A percentile compares a stretch with the other conserved stretches of the same genome.
These are phyloP conservation scores for Tupiocoris notatus DNA, from an alignment of 2,888 invertebrate genomes.

Conservation along the genomic window DNA sequence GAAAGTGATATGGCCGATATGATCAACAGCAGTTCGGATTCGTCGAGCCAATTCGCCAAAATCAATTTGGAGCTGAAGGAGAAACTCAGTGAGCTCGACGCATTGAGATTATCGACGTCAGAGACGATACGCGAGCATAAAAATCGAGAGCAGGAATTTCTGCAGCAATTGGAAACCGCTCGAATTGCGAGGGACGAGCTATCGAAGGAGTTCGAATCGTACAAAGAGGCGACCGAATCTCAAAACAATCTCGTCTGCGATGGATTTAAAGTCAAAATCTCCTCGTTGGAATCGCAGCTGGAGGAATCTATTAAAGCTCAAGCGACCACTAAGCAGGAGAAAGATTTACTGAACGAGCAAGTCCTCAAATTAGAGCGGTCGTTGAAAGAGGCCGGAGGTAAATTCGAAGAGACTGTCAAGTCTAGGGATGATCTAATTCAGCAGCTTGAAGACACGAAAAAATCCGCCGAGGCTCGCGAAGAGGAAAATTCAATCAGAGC, in stretches of 20 bases:
- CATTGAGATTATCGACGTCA: slow-evolving; percentile 50
- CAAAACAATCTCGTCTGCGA: slow-evolving; percentile 3
- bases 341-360: slow-evolving; percentile 50
- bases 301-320: slow-evolving; percentile 53
- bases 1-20: slow-evolving; percentile 50
- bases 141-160: slow-evolving; percentile 50
- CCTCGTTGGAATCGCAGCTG: slow-evolving; percentile 7
- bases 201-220: slow-evolving; percentile 52
- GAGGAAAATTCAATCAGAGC: slow-evolving; percentile 55
- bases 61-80: slow-evolving; percentile 54
- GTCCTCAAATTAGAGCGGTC: slow-evolving; percentile 6
- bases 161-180: slow-evolving; percentile 42
- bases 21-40: slow-evolving; percentile 50
- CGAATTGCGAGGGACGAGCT: slow-evolving; percentile 19
- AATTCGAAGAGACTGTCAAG: slow-evolving; percentile 1
- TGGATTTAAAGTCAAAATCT: slow-evolving; percentile 13
- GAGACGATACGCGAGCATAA: slow-evolving; percentile 49
- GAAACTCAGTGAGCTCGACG: slow-evolving; percentile 54
- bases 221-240: slow-evolving; percentile 45
- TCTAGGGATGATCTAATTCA: slow-evolving; percentile 49
- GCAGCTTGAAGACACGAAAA: slow-evolving; percentile 52
- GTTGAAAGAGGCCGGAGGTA: slow-evolving; percentile 12
- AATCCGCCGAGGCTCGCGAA: slow-evolving; percentile 55
- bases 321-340: slow-evolving; percentile 54
- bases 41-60: slow-evolving; percentile 54